These are phyloP conservation scores for Ceyx cyanopectus DNA, from an alignment of 2,113 vertebrate genomes.

Conservation along the genomic window DNA sequence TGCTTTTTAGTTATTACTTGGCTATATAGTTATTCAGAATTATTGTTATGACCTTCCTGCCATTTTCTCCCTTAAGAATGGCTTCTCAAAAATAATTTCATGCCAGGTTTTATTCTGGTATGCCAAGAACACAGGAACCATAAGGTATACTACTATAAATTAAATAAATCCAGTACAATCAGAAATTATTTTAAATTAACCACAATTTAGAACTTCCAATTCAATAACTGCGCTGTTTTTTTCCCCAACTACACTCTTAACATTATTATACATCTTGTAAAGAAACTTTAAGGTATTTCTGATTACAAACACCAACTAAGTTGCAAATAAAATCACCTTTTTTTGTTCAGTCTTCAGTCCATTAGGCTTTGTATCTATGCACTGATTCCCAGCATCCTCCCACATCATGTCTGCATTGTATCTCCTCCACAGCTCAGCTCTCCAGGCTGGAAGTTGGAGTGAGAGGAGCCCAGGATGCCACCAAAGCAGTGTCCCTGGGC, in stretches of 20 bases:
- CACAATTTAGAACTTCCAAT: neutral
- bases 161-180: neutral
- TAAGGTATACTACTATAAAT: neutral
- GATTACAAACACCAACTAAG: neutral
- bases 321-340: constrained; percentile 14
- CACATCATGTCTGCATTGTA: neutral
- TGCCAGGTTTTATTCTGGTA: neutral
- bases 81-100: neutral
- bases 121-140: neutral
- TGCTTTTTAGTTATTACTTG: neutral
- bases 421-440: neutral
- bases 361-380: neutral
- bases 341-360: constrained; percentile 3
- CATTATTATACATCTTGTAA: neutral
- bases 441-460: neutral
- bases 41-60: neutral
- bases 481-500: neutral
- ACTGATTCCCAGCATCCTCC: neutral
- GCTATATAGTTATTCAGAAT: neutral
- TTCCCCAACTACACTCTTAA: neutral
- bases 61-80: neutral
- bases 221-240: neutral
- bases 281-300: neutral
- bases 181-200: neutral
- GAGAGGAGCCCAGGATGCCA: neutral